A percentile compares a stretch with the other conserved stretches of the same genome.
These are phyloP conservation scores for Merops nubicus DNA, from an alignment of 2,113 vertebrate genomes.

Conservation along the genomic window DNA sequence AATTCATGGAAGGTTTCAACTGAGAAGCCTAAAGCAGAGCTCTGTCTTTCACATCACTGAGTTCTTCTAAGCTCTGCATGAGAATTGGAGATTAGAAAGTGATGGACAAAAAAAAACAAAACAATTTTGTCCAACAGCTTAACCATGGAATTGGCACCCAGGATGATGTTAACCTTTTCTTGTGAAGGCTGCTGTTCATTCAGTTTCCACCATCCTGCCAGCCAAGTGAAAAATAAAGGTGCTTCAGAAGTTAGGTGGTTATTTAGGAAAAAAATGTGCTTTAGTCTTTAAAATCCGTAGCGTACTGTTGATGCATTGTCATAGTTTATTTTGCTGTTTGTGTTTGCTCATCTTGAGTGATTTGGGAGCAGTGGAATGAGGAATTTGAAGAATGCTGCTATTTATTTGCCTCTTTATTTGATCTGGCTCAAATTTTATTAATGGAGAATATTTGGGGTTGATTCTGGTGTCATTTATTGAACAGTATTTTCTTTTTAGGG, in stretches of 20 bases:
- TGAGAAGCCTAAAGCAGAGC: not conserved
- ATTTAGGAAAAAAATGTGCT: not conserved
- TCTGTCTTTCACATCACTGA: not conserved
- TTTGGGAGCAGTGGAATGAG: not conserved
- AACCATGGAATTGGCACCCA: not conserved
- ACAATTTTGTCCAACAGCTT: not conserved
- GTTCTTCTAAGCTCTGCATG: not conserved
- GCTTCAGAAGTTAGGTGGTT: not conserved
- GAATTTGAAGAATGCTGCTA: not conserved
- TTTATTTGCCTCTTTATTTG: not conserved
- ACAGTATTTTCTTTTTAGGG: slow-evolving; percentile 79
- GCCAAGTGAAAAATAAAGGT: not conserved
- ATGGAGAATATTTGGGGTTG: not conserved
- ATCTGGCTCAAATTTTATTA: not conserved
- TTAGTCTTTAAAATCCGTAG: not conserved
- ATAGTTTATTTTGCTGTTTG: not conserved
- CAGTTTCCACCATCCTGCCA: not conserved
- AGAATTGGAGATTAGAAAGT: not conserved
- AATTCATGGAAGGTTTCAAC: not conserved
- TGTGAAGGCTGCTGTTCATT: not conserved
- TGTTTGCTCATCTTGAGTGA: not conserved
- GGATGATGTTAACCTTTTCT: not conserved
- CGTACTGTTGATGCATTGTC: not conserved
- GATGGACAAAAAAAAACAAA: not conserved
- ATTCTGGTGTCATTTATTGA: not conserved